phyloP scores from a whole-genome alignment of 2,888 invertebrate species.

The Plebejus argus region DNA sequence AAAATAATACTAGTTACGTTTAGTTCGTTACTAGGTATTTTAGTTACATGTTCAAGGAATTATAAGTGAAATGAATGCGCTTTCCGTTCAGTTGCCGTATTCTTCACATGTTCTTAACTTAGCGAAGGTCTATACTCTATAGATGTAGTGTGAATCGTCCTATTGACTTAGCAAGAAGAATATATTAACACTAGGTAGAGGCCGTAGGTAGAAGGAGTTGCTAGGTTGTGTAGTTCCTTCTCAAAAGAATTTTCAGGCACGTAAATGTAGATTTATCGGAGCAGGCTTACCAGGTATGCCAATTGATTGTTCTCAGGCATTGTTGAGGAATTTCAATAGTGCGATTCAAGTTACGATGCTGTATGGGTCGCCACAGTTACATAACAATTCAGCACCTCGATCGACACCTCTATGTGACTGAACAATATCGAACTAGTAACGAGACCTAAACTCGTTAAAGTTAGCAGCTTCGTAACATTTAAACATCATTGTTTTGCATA shows the following conservation, averaged over 20 bases:
- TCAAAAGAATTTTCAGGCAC: neutral
- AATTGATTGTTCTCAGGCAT: slow-evolving; percentile 1
- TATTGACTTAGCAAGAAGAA: too few relatives aligned
- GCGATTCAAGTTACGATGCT: slow-evolving; percentile 20
- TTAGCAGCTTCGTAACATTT: neutral
- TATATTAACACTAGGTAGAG: too few relatives aligned
- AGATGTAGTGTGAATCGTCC: too few relatives aligned
- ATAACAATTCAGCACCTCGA: slow-evolving; percentile 9
- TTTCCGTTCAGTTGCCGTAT: too few relatives aligned
- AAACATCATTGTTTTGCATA: neutral
- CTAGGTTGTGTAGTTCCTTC: neutral
- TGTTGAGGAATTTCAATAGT: slow-evolving; percentile 5
- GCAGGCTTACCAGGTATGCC: neutral
- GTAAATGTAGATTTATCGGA: slow-evolving; percentile 4
- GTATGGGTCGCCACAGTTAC: neutral
- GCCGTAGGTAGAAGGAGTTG: neutral
- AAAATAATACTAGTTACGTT: too few relatives aligned
- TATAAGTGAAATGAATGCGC: too few relatives aligned
- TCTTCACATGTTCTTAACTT: too few relatives aligned
- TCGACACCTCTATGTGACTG: slow-evolving; percentile 4
- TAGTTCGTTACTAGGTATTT: too few relatives aligned
- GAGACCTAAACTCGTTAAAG: neutral
- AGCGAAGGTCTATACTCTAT: too few relatives aligned
- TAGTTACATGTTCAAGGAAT: too few relatives aligned
- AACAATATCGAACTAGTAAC: neutral